These are phyloP conservation scores for Heterohyrax brucei DNA, from an alignment of 2,797 vertebrate genomes.

Conservation along the genomic window DNA sequence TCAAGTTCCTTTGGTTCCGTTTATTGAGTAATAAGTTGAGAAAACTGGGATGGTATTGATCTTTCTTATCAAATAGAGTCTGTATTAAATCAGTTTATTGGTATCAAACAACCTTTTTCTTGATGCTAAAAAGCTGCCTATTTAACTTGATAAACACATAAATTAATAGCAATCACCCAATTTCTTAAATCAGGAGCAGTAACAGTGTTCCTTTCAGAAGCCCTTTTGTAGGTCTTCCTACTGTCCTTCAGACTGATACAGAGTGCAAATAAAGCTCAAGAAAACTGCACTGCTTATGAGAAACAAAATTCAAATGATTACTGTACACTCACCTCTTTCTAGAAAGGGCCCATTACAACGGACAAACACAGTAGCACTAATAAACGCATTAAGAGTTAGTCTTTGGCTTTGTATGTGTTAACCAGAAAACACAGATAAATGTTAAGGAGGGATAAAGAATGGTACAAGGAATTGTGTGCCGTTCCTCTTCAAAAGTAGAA, in stretches of 20 bases:
- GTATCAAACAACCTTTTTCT: neutral
- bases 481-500: constrained; percentile 30
- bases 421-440: constrained; percentile 69
- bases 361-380: constrained; percentile 53
- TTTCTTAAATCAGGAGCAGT: constrained; percentile 29
- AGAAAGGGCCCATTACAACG: constrained; percentile 47
- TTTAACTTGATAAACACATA: constrained; percentile 51
- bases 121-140: constrained; percentile 60
- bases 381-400: constrained; percentile 67
- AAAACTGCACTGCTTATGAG: neutral
- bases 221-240: constrained; percentile 65
- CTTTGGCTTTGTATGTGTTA: constrained; percentile 79
- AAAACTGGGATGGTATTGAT: neutral
- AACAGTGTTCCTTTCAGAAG: neutral
- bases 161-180: constrained; percentile 41
- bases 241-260: constrained; percentile 49
- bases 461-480: neutral
- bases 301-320: constrained; percentile 44
- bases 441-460: neutral
- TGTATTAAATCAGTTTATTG: neutral
- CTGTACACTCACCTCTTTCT: constrained; percentile 66
- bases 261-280: constrained; percentile 73
- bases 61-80: constrained; percentile 46
- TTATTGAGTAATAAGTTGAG: constrained; percentile 26
- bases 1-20: constrained; percentile 63